A percentile compares a stretch with the other conserved stretches of the same genome.
phyloP scores from a whole-genome alignment of 1,140 invertebrate genomes.

The Marisa cornuarietis region DNA sequence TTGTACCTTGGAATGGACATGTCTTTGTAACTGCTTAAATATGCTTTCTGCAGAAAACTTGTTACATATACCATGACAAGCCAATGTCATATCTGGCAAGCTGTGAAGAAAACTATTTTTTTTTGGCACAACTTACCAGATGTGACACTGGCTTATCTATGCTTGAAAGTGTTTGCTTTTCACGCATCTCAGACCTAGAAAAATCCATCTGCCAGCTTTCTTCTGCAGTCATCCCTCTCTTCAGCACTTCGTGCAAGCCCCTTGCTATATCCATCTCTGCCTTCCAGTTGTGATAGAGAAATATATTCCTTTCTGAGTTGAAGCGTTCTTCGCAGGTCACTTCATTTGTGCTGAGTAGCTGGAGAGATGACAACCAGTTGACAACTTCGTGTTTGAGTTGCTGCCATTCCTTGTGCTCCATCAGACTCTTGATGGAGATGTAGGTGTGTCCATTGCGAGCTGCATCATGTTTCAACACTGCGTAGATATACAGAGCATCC shows the following conservation, averaged over 20 bases:
- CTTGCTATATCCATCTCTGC: constrained; percentile 47
- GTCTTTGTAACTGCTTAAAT: too few relatives aligned
- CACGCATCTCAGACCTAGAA: constrained; percentile 33
- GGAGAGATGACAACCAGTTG: constrained; percentile 37
- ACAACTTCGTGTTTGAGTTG: constrained; percentile 13
- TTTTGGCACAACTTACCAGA: too few relatives aligned
- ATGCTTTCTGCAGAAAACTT: too few relatives aligned
- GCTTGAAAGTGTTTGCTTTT: background rate
- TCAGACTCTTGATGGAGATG: constrained; percentile 7
- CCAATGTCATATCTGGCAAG: too few relatives aligned
- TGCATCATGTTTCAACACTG: constrained; percentile 45
- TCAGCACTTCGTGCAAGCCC: constrained; percentile 34
- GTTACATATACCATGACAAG: too few relatives aligned
- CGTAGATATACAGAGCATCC: constrained; percentile 52
- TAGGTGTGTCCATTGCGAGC: constrained; percentile 12
- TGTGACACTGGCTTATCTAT: background rate
- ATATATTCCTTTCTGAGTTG: constrained; percentile 33
- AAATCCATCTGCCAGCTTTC: constrained; percentile 43
- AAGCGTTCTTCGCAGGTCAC: constrained; percentile 39
- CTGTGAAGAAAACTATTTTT: too few relatives aligned
- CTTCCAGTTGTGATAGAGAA: constrained; percentile 44
- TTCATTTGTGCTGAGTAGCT: constrained; percentile 42
- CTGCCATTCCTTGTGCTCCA: background rate
- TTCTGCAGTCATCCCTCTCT: constrained; percentile 20
- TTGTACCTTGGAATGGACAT: too few relatives aligned